These are phyloP conservation scores for Anthoptus insignis DNA, from an alignment of 2,888 invertebrate genomes.

Conservation along the genomic window DNA sequence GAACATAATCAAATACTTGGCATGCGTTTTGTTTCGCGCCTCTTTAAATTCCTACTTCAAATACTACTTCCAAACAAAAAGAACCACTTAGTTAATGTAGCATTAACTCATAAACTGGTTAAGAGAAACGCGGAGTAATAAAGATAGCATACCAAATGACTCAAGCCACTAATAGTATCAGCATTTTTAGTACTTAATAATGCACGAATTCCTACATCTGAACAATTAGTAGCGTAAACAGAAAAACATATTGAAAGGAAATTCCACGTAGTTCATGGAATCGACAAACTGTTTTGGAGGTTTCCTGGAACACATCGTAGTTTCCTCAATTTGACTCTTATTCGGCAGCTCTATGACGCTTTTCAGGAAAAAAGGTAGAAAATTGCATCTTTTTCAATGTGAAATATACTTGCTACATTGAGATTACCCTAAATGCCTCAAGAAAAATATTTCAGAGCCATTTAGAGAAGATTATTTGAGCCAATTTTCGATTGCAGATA, in stretches of 20 bases:
- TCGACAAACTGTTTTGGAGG: neutral
- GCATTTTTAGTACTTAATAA: neutral
- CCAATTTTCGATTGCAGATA: no score
- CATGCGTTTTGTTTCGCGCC: no score
- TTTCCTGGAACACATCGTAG: neutral
- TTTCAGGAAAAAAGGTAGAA: neutral
- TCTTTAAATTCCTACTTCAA: neutral
- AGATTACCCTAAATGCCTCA: no score
- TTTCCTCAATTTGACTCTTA: no score
- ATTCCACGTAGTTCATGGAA: neutral
- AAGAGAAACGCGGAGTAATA: neutral
- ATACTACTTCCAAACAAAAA: neutral
- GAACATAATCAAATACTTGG: no score
- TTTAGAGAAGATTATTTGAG: no score
- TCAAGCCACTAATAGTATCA: neutral
- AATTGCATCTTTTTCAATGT: no score
- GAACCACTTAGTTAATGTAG: neutral
- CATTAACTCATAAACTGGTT: neutral
- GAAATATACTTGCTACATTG: no score
- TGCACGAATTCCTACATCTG: neutral
- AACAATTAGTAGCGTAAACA: neutral
- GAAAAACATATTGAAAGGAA: neutral
- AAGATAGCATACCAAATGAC: conserved; percentile 11
- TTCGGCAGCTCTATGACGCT: neutral
- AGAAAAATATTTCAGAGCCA: no score